Base-by-base conservation (phyloP, 2,797 vertebrate species). In the Alcedo quadribrachys region DNA sequence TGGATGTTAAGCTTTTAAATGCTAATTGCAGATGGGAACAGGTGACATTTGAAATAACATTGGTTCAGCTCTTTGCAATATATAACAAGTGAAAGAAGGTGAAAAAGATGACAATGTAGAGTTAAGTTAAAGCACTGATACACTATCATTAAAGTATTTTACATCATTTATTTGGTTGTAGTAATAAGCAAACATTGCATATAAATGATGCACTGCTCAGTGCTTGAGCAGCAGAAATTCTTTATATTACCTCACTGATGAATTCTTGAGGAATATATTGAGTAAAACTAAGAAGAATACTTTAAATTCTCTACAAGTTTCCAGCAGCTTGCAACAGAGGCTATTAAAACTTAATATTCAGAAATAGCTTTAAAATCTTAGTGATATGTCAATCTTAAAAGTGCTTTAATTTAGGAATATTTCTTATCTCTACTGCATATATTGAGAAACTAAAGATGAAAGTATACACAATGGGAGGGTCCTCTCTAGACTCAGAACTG, bases 1-100 rank as follows among this genome's bases (percentile, higher is more conserved):
- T 96, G 86, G 80, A 75, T 84, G 81, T 91, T 81, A 96, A 92
- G 94, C 91, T 93, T 97, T 97, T 97, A 95, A 95, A 96, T 97
- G 91, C 81, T 97, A 97, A 97, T 97, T 92, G 54, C 61, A 90
- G 40, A 30, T 67, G 58, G 88, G 68, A 96, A 94, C 66, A 79
- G 81, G 92, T 97, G 93, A 90, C 55, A 85, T 88, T 86, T 94
- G 67, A 96, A 94, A 90, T 61, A 94, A 85, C 83, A 67, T 73
- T 90, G 84, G 85, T 88, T 69, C 67, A 81, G 53, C 43, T 63
- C 27, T 86, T 94, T 65, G 48, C 50, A 40, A 46, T 46, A 65
- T 89, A 22, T 66, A 28, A 32, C 30, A 94, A 82, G 35, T 77
- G 69, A 92, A 95, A 89, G 12, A 61, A 35, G 66, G 51, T 58